Conservation (phyloP, 2,888 invertebrate species). For the Scaptomyza parva region DNA sequence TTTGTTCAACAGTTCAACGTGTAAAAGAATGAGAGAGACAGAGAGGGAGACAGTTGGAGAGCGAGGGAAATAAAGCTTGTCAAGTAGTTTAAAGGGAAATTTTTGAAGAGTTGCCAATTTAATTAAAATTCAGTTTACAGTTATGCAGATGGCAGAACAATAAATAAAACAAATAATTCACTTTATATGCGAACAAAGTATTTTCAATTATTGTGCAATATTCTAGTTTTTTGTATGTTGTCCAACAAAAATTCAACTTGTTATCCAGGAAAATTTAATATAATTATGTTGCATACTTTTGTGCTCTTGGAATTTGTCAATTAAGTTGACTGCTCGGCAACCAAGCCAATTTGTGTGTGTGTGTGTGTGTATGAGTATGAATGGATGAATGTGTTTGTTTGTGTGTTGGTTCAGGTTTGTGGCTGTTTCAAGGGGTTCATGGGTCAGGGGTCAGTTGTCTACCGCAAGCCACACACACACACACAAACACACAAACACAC, state of each 20-base stretch:
- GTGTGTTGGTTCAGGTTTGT: slow-evolving; percentile 2
- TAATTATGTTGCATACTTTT: slow-evolving; percentile 17
- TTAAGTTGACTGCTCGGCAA: slow-evolving; percentile 1
- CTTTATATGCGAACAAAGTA: no score
- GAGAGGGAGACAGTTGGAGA: not conserved
- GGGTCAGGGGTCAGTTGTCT: slow-evolving; percentile 24
- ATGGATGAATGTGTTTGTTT: no score
- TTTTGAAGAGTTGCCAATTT: not conserved
- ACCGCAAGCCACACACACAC: not conserved
- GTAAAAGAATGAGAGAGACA: not conserved
- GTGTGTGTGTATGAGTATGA: not conserved
- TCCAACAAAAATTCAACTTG: not conserved
- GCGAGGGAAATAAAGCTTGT: not conserved
- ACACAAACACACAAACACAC: slow-evolving; percentile 8
- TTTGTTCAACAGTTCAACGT: not conserved
- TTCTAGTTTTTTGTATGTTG: not conserved
- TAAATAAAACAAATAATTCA: no score
- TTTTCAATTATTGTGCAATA: not conserved
- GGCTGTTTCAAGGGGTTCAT: slow-evolving; percentile 26
- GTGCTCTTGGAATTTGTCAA: not conserved
- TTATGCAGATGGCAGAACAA: not conserved
- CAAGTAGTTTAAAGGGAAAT: not conserved
- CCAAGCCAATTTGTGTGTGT: not conserved
- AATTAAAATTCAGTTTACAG: not conserved
- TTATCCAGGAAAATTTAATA: not conserved